These are phyloP conservation scores for Eleutherodactylus coqui DNA, from an alignment of 2,797 vertebrate species.

Conservation along the genomic window DNA sequence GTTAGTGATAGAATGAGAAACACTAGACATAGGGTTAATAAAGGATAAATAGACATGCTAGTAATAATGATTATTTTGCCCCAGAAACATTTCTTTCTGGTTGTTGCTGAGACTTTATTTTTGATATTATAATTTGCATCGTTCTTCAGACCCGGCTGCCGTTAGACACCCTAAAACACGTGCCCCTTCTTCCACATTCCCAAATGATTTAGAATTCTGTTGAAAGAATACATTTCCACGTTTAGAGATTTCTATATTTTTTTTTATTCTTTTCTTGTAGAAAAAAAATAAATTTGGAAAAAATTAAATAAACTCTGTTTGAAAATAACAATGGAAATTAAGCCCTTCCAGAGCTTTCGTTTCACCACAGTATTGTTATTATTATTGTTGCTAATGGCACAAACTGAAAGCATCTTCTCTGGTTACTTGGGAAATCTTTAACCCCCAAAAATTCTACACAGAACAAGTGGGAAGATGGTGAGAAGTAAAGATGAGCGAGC, in stretches of 20 bases:
- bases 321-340: slow-evolving; percentile 13
- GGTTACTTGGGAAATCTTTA: background rate
- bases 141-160: slow-evolving; percentile 49
- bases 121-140: slow-evolving; percentile 60
- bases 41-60: slow-evolving; percentile 51
- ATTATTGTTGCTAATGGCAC: background rate
- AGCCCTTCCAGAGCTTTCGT: background rate
- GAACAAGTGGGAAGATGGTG: background rate
- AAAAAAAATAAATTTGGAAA: slow-evolving; percentile 57
- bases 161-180: slow-evolving; percentile 41
- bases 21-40: slow-evolving; percentile 54
- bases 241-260: slow-evolving; percentile 65
- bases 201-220: slow-evolving; percentile 52
- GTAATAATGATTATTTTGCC: slow-evolving; percentile 49
- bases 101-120: slow-evolving; percentile 63
- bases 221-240: slow-evolving; percentile 53
- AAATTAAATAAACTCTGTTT: slow-evolving; percentile 53
- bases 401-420: no score
- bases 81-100: slow-evolving; percentile 42
- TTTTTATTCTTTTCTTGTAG: slow-evolving; percentile 64
- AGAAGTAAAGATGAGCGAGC: no score
- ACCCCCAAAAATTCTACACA: background rate
- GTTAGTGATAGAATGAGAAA: slow-evolving; percentile 52
- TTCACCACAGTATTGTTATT: background rate
- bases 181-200: slow-evolving; percentile 38